A percentile compares a stretch with the other conserved stretches of the same genome.
These are phyloP conservation scores for Synergus gifuensis DNA, from an alignment of 2,888 invertebrate genomes.

Conservation along the genomic window DNA sequence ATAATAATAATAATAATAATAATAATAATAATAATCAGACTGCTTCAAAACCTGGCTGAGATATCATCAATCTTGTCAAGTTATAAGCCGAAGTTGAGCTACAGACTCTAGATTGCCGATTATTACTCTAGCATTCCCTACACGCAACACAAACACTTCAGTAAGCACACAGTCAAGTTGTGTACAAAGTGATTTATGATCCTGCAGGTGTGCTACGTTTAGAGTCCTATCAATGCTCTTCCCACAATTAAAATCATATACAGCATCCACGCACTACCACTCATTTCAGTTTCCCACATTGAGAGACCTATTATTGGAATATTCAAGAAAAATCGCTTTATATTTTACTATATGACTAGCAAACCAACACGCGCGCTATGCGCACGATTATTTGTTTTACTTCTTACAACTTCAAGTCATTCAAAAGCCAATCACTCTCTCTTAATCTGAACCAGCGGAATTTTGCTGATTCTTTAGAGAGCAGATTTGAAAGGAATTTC, in stretches of 20 bases:
- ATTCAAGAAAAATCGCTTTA: no score
- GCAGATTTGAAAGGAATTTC: no score
- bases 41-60: not conserved
- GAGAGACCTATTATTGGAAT: no score
- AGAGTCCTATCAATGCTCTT: not conserved
- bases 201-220: conserved; percentile 9
- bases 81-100: not conserved
- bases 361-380: no score
- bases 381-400: no score
- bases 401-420: no score
- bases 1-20: not conserved
- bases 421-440: no score
- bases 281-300: no score
- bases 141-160: not conserved
- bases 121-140: not conserved
- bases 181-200: not conserved
- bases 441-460: no score
- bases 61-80: not conserved
- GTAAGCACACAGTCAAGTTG: not conserved
- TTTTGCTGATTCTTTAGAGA: no score
- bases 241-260: conserved; percentile 2
- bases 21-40: not conserved
- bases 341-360: no score
- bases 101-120: not conserved
- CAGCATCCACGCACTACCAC: not conserved